Percentiles rank a stretch among this genome's conserved stretches.
Evolutionary conservation across 2,797 vertebrate species (phyloP).

Genomic region (Microctenopoma stevenorrisi): DNA sequence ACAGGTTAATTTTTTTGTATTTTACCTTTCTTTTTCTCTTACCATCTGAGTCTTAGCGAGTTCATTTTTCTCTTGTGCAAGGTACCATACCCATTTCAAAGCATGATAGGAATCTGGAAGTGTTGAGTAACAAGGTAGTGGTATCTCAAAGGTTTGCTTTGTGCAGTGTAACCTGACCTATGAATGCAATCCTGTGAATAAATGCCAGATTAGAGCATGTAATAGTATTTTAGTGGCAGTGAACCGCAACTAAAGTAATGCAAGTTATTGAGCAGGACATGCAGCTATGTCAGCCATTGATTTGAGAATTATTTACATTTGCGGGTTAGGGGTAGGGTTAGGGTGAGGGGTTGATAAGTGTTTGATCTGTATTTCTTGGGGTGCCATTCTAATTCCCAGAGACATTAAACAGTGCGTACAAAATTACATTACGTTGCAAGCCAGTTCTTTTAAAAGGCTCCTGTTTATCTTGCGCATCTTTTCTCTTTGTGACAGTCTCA

Average conservation of each 20-base stretch:
- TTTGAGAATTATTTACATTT: neutral
- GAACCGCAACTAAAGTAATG: neutral
- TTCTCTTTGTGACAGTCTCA: conserved; percentile 4
- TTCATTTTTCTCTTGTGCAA: neutral
- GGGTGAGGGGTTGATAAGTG: neutral
- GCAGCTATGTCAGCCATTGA: neutral
- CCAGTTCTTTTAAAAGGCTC: neutral
- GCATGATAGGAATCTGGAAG: conserved; percentile 64
- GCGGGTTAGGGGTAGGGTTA: too few species aligned
- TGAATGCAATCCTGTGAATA: conserved; percentile 20
- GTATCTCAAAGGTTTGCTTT: conserved; percentile 69
- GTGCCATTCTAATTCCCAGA: neutral
- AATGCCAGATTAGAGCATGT: conserved; percentile 12
- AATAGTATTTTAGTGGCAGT: neutral
- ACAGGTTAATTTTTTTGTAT: neutral
- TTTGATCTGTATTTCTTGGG: neutral
- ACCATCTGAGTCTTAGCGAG: neutral
- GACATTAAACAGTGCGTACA: neutral
- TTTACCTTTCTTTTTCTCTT: neutral
- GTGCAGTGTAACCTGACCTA: conserved; percentile 49
- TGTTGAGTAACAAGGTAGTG: conserved; percentile 30
- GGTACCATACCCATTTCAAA: conserved; percentile 29
- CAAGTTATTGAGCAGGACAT: too few species aligned
- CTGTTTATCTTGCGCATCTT: conserved; percentile 4
- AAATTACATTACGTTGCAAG: neutral